Conservation (phyloP, 2,797 vertebrate species). For the Zalophus californianus region DNA sequence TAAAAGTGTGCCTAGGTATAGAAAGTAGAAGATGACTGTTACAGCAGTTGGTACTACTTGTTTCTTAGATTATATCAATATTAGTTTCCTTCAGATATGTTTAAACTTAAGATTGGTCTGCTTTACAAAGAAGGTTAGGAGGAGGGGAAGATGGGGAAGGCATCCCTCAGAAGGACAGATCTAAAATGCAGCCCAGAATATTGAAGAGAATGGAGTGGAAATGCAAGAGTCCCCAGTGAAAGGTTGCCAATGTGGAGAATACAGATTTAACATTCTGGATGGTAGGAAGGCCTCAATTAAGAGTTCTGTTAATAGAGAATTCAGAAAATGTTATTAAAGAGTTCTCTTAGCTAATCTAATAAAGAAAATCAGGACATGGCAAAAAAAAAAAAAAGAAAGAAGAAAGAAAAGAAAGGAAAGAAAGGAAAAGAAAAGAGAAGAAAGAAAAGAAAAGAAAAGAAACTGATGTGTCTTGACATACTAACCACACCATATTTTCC, state of each 20-base stretch:
- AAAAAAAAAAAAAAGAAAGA: neutral
- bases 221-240: slow-evolving; percentile 24
- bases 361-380: slow-evolving; percentile 27
- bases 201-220: slow-evolving; percentile 46
- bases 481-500: neutral
- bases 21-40: neutral
- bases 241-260: neutral
- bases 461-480: neutral
- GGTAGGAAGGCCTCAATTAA: neutral
- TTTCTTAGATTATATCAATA: neutral
- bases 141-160: slow-evolving; percentile 69
- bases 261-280: neutral
- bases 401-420: no score
- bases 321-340: slow-evolving; percentile 40
- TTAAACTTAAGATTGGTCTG: neutral
- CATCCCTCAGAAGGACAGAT: slow-evolving; percentile 79
- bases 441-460: neutral
- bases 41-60: neutral
- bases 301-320: slow-evolving; percentile 51
- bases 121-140: slow-evolving; percentile 76
- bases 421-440: no score
- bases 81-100: neutral
- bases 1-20: neutral
- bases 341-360: slow-evolving; percentile 1
- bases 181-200: slow-evolving; percentile 82